Evolutionary conservation across 2,113 vertebrate genomes (phyloP), one percentile per base, ranked within the genome.

Genomic region (Nerophis ophidion): DNA sequence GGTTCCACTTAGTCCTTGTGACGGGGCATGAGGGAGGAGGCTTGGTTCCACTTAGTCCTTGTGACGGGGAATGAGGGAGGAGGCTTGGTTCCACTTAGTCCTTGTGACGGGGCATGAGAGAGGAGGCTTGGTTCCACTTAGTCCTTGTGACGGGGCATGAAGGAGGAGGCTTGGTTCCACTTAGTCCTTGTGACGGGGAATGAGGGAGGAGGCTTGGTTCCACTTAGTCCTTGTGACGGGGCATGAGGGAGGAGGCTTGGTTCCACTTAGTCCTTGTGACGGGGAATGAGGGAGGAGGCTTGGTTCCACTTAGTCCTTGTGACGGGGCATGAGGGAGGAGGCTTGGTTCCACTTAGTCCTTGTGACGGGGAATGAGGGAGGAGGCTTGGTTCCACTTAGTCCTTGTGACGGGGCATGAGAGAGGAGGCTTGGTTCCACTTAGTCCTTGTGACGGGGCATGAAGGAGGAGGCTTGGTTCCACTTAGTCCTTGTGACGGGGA

Each of bases 151-250:
- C 64, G 61, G 68, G 63, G 58, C 38, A 40, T 9, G 38, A 68
- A 68, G 68, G 69, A n/a, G n/a, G n/a, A n/a, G n/a, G n/a, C n/a
- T n/a, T n/a, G 38, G 40, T 56, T 55, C 52, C 52, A 66, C 62
- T 61, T 44, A 64, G 63, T 72, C 71, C 60, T 48, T 61, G 34
- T 73, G 80, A 79, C 64, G 61, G 68, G 63, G 58, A 8, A 40
- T 9, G 38, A 68, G 70, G 68, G 69, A n/a, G n/a, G n/a, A n/a
- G n/a, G n/a, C n/a, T n/a, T n/a, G 38, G 40, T 56, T 55, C 52
- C 52, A 66, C 62, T 61, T 44, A 64, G 63, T 72, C 71, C 60
- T 48, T 61, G 34, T 73, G 80, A 79, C 64, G 61, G 68, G 63
- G 58, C 38, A 40, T 9, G 38, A 68, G 70, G 68, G 69, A n/a